phyloP scores from a whole-genome alignment of 2,113 vertebrate genomes.

The Gasterosteus aculeatus region DNA sequence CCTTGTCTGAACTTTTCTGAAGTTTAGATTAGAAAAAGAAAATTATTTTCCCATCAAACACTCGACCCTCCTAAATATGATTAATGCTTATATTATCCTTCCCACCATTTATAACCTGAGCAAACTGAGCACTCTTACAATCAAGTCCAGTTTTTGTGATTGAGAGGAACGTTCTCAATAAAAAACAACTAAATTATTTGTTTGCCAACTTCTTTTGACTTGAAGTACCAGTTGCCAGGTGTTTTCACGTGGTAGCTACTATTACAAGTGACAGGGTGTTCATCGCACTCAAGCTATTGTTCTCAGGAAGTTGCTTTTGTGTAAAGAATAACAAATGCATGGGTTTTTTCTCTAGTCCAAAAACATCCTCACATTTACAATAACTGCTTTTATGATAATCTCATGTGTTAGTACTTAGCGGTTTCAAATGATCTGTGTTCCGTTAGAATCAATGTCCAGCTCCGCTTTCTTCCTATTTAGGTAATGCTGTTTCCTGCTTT shows the following conservation, averaged over 20 bases:
- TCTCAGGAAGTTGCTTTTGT: not conserved
- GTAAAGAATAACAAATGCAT: not conserved
- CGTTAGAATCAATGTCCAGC: not conserved
- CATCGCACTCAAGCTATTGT: not conserved
- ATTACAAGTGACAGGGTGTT: not conserved
- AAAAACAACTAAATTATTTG: conserved; percentile 42
- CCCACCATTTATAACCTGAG: conserved; percentile 75
- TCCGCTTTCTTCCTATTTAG: not conserved
- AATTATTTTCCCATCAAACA: not conserved
- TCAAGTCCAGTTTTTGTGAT: conserved; percentile 68
- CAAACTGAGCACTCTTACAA: conserved; percentile 64
- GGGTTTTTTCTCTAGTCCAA: not conserved
- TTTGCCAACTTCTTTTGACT: not conserved
- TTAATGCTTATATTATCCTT: conserved; percentile 55
- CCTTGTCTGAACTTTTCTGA: conserved; percentile 27
- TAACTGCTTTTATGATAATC: not conserved
- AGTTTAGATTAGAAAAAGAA: conserved; percentile 7
- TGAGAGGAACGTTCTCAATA: conserved; percentile 67
- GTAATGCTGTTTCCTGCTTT: conserved; percentile 35
- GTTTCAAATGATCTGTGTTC: not conserved
- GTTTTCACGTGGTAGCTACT: not conserved
- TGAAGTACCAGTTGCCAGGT: not conserved
- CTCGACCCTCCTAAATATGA: conserved; percentile 16
- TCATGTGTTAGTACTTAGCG: not conserved
- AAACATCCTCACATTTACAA: not conserved